These are phyloP conservation scores for Macrophya alboannulata DNA, from an alignment of 2,888 invertebrate species.

Conservation along the genomic window DNA sequence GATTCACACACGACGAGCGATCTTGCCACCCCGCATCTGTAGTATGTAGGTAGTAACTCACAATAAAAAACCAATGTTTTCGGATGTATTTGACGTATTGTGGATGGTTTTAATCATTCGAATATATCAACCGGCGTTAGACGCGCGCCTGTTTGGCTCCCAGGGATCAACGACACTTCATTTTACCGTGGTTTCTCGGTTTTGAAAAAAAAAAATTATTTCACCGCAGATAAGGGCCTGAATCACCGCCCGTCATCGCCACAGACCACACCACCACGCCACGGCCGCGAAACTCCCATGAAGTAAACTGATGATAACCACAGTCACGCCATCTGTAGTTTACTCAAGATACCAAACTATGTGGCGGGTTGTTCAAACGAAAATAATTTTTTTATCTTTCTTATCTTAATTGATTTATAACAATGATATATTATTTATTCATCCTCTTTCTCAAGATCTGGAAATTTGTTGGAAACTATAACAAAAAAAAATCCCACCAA, in stretches of 20 bases:
- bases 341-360: neutral
- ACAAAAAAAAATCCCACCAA: neutral
- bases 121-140: conserved; percentile 32
- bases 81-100: conserved; percentile 36
- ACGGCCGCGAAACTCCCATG: conserved; percentile 11
- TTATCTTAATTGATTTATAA: too few species aligned
- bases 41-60: conserved; percentile 47
- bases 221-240: conserved; percentile 65
- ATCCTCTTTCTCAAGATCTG: neutral
- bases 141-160: conserved; percentile 58
- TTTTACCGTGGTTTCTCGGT: conserved; percentile 52
- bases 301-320: neutral
- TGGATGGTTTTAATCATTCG: conserved; percentile 16
- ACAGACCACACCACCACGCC: conserved; percentile 64
- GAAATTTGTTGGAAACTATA: neutral
- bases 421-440: too few species aligned
- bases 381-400: too few species aligned
- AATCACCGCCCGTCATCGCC: conserved; percentile 73
- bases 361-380: neutral
- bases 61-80: conserved; percentile 50
- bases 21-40: conserved; percentile 46
- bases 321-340: neutral
- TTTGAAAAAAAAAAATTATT: conserved; percentile 41
- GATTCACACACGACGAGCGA: conserved; percentile 72
- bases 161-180: conserved; percentile 65